These are phyloP conservation scores for Paramacrobiotus metropolitanus DNA, from an alignment of 1,140 invertebrate species.

Conservation along the genomic window DNA sequence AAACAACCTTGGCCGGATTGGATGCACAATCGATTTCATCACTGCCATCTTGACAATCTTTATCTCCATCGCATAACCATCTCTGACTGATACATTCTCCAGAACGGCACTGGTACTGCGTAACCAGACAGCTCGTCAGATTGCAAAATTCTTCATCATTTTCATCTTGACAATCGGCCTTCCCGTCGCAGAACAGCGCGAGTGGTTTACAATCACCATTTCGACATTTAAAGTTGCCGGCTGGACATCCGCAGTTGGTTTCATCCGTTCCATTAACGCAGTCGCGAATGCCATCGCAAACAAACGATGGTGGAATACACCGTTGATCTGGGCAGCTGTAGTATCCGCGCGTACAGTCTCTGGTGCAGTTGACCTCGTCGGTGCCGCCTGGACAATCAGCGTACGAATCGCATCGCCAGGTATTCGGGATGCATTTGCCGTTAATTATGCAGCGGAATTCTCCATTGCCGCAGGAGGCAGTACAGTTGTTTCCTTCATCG, in stretches of 20 bases:
- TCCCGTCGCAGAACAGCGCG: not conserved
- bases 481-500: conserved; percentile 32
- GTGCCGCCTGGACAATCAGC: conserved; percentile 40
- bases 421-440: conserved; percentile 50
- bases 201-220: conserved; percentile 1
- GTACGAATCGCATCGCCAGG: conserved; percentile 54
- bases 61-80: conserved; percentile 70
- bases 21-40: conserved; percentile 34
- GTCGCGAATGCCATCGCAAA: conserved; percentile 40
- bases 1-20: not conserved
- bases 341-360: not conserved
- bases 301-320: conserved; percentile 30
- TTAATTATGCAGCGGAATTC: conserved; percentile 23
- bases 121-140: not conserved
- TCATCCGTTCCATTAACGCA: conserved; percentile 51
- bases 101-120: conserved; percentile 12
- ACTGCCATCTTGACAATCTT: conserved; percentile 62
- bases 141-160: conserved; percentile 1
- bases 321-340: not conserved
- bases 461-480: conserved; percentile 12
- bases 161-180: conserved; percentile 1
- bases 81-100: conserved; percentile 64
- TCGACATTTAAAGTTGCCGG: not conserved
- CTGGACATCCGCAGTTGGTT: conserved; percentile 26
- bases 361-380: conserved; percentile 20